Base-by-base conservation (phyloP, 1,140 invertebrate genomes). In the Pseudomyrmex dendroicus region DNA sequence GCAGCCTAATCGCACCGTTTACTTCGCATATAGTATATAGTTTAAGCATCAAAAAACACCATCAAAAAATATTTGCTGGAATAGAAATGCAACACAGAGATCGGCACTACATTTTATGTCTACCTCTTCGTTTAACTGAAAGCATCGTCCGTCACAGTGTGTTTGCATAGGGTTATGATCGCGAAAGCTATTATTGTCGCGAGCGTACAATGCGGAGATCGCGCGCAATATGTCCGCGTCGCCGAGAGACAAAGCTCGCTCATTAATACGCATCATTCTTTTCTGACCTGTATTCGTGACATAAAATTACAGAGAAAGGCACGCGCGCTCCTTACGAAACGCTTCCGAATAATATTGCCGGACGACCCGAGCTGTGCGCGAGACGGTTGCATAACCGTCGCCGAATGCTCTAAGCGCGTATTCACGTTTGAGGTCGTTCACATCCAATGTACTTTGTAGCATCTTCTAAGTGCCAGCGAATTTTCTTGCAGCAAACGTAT, bases 261-360 rank as follows among this genome's bases (percentile, higher is more conserved):
- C 64, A 62, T 84, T 84, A 84, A 83, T 85, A 85, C 73, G 66
- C 84, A 73, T 83, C 50, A 85, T 76, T 78, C 66, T 72, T 83
- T 59, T 20, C 59, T 35, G 72, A 50, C 17, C 35, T 35, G 35
- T 59, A 25, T 48, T 72, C 46, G 54, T 12, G 44, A 73, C 44
- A 61, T 78, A 59, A 74, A 87, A 85, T 87, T 85, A 87, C 76
- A 72, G 56, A 63, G 56, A 74, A 35, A 35, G 68, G 17, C 48
- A 25, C 46, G 35, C 17, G 48, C 25, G 73, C 35, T 82, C n/a
- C 85, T 82, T 84, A 82, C 74, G 77, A 84, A 84, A 78, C 83
- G 68, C 57, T 68, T 77, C 82, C 68, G 83, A 74, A 85, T 82
- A 74, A 74, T 22, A 59, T 73, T 64, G 48, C 25, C 66, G 72